Percentiles rank a stretch among this genome's conserved stretches.
Conservation (phyloP, 1,140 invertebrate genomes). For the Chironomus tepperi region DNA sequence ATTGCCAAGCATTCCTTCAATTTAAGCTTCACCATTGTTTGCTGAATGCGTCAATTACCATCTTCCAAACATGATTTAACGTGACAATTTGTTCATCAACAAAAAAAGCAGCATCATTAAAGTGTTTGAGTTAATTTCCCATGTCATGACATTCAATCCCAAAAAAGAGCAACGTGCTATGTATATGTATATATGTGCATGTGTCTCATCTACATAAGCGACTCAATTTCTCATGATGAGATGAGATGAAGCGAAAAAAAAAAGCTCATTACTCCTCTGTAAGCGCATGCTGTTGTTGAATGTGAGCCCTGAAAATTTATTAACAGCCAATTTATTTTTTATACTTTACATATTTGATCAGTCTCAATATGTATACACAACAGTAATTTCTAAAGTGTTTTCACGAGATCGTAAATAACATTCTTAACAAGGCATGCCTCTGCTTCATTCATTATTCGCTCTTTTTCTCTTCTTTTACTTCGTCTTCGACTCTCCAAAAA, state of each 20-base stretch:
- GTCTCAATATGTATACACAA: neutral
- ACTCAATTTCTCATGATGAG: neutral
- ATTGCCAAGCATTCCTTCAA: no score
- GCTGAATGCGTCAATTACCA: no score
- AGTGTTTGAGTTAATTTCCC: neutral
- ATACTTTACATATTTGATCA: slow-evolving; percentile 21
- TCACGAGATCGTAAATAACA: slow-evolving; percentile 18
- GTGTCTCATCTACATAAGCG: neutral
- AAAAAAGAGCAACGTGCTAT: neutral
- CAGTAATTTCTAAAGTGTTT: slow-evolving; percentile 17
- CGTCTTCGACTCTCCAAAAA: neutral
- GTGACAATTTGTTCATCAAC: neutral
- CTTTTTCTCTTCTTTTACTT: neutral
- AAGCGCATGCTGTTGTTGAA: slow-evolving; percentile 1
- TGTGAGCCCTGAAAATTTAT: slow-evolving; percentile 21
- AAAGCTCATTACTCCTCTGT: neutral
- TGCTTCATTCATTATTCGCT: slow-evolving; percentile 9
- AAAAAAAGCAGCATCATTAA: neutral
- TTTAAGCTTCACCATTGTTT: no score
- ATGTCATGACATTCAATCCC: neutral
- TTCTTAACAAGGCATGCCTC: slow-evolving; percentile 15
- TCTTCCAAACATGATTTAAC: neutral
- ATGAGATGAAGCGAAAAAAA: no score
- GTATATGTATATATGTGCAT: neutral
- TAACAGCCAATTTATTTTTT: slow-evolving; percentile 10